Evolutionary conservation across 2,797 vertebrate genomes (phyloP).

Genomic region (Arvicola amphibius): DNA sequence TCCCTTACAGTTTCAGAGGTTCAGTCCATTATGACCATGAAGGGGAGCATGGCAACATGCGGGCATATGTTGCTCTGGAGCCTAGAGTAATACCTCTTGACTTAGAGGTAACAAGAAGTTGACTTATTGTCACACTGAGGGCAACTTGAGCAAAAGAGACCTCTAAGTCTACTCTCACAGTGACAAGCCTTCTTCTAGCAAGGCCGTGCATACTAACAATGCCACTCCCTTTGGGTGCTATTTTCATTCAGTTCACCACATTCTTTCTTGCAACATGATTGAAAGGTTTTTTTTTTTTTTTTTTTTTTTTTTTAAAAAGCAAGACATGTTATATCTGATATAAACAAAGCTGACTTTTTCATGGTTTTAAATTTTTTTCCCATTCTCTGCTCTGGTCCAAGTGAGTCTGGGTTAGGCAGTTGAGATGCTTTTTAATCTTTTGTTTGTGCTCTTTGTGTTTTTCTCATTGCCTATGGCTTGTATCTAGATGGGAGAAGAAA

Average conservation of each 20-base stretch:
- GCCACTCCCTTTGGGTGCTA: no score
- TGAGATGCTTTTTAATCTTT: neutral
- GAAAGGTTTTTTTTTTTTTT: neutral
- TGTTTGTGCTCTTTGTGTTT: fast-evolving
- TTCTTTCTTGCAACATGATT: neutral
- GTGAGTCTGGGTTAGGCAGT: neutral
- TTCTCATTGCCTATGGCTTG: neutral
- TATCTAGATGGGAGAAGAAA: neutral
- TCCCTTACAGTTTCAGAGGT: neutral
- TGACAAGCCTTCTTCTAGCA: no score
- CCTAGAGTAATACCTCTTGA: neutral
- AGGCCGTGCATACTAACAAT: no score
- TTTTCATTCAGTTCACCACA: no score
- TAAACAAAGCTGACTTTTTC: neutral
- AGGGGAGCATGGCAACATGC: neutral
- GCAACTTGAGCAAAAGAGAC: no score
- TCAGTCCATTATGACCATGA: neutral
- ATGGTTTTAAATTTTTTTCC: neutral
- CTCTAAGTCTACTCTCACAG: no score
- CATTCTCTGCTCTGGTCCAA: neutral
- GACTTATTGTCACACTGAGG: no score
- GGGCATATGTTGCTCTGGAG: neutral
- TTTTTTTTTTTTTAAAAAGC: no score
- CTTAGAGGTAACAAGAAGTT: neutral
- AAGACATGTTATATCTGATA: neutral